phyloP scores from a whole-genome alignment of 1,140 invertebrate genomes.

The Drosophila serrata region DNA sequence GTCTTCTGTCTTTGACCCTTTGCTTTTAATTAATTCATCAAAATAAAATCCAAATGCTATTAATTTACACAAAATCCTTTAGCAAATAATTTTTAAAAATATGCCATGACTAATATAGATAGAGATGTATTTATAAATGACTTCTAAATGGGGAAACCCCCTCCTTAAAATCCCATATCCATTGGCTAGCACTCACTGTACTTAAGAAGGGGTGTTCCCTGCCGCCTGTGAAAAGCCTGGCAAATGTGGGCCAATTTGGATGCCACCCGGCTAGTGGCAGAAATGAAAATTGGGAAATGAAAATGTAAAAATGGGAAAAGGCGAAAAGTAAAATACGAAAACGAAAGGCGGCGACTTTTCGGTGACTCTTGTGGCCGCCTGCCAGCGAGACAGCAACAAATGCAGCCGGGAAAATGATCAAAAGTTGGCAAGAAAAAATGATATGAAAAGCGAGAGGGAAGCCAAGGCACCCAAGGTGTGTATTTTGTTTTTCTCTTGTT shows the following conservation, averaged over 20 bases:
- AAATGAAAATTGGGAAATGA: constrained; percentile 29
- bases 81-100: neutral
- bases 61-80: neutral
- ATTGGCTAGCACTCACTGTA: neutral
- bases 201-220: neutral
- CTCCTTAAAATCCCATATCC: neutral
- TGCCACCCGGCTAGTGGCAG: constrained; percentile 67
- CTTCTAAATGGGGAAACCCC: neutral
- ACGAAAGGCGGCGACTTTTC: constrained; percentile 25
- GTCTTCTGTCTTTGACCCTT: neutral
- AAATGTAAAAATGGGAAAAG: constrained; percentile 1
- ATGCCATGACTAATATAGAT: neutral
- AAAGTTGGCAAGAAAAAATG: constrained; percentile 49
- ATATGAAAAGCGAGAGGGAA: neutral
- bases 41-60: neutral
- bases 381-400: constrained; percentile 49
- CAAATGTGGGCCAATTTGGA: constrained; percentile 76
- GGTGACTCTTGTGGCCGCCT: constrained; percentile 62
- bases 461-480: constrained; percentile 49
- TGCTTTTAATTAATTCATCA: neutral
- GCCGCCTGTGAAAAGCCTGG: constrained; percentile 20
- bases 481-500: neutral
- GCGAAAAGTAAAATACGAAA: neutral
- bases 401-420: constrained; percentile 31
- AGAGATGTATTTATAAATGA: neutral